Percentiles rank a stretch among this genome's conserved stretches.
Evolutionary conservation across 2,888 invertebrate genomes (phyloP).

Genomic region (Pegoplata infirma): DNA sequence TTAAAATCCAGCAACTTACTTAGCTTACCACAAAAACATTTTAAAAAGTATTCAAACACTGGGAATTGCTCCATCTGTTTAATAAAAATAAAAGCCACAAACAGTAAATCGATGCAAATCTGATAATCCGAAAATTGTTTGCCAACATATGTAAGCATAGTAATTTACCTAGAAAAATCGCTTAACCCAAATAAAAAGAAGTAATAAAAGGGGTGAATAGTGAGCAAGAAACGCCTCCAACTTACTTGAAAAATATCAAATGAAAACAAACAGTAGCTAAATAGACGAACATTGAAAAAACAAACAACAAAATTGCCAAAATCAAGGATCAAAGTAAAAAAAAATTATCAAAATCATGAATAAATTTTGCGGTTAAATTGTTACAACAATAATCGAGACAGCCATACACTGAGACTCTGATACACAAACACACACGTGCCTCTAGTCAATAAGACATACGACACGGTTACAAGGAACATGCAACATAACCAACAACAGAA

Average conservation of each 20-base stretch:
- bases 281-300: too few relatives aligned
- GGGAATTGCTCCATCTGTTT: conserved; percentile 57
- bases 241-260: conserved; percentile 31
- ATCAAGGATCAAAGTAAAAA: conserved; percentile 59
- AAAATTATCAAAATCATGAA: conserved; percentile 69
- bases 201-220: conserved; percentile 25
- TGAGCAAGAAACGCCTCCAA: conserved; percentile 49
- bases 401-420: conserved; percentile 16
- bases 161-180: conserved; percentile 63
- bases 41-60: conserved; percentile 30
- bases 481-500: not conserved
- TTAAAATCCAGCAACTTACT: too few relatives aligned
- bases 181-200: conserved; percentile 48
- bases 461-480: conserved; percentile 4
- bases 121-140: conserved; percentile 65
- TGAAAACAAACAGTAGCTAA: conserved; percentile 53
- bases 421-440: conserved; percentile 68
- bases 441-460: conserved; percentile 25
- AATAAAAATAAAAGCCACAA: conserved; percentile 24
- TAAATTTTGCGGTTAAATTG: conserved; percentile 76
- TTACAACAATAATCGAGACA: conserved; percentile 68
- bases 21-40: too few relatives aligned
- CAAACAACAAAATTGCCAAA: too few relatives aligned
- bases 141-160: conserved; percentile 62
- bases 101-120: conserved; percentile 60